A percentile compares a stretch with the other conserved stretches of the same genome.
Evolutionary conservation across 35 echinoderm and acorn worm genomes (phyloP).

Genomic region (Amphiura filiformis): DNA sequence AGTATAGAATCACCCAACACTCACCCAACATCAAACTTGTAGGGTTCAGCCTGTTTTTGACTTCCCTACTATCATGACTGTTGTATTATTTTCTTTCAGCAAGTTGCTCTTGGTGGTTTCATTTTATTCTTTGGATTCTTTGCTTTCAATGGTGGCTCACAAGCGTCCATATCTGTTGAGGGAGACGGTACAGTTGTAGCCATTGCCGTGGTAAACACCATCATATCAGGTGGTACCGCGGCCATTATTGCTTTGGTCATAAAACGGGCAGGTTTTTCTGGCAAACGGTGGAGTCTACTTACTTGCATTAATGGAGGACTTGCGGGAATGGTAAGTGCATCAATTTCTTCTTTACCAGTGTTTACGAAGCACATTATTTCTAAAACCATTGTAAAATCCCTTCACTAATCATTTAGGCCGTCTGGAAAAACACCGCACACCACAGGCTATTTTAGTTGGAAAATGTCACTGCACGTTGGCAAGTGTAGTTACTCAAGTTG

Average conservation of each 20-base stretch:
- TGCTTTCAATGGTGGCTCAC: constrained; percentile 97
- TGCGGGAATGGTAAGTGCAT: constrained; percentile 58
- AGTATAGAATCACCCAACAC: neutral
- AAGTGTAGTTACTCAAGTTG: neutral
- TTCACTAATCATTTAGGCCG: neutral
- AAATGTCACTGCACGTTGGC: too few species aligned
- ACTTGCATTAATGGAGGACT: constrained; percentile 60
- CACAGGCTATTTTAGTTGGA: neutral
- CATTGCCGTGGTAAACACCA: constrained; percentile 85
- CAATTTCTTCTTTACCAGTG: too few species aligned
- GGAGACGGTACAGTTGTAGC: constrained; percentile 72
- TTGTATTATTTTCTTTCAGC: constrained; percentile 34
- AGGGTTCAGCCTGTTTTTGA: neutral
- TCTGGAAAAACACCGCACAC: neutral
- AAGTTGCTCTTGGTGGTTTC: constrained; percentile 79
- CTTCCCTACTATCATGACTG: too few species aligned
- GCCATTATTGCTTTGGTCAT: constrained; percentile 65
- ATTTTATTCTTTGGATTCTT: constrained; percentile 96
- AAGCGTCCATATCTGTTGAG: constrained; percentile 69
- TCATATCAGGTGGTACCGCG: constrained; percentile 54
- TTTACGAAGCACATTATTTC: too few species aligned
- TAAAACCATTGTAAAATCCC: neutral
- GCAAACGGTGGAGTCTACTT: constrained; percentile 43
- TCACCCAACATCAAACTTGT: neutral
- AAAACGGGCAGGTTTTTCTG: constrained; percentile 14